Evolutionary conservation across 2,113 vertebrate species (phyloP), one percentile per base, ranked within the genome.

Genomic region (Lota lota): DNA sequence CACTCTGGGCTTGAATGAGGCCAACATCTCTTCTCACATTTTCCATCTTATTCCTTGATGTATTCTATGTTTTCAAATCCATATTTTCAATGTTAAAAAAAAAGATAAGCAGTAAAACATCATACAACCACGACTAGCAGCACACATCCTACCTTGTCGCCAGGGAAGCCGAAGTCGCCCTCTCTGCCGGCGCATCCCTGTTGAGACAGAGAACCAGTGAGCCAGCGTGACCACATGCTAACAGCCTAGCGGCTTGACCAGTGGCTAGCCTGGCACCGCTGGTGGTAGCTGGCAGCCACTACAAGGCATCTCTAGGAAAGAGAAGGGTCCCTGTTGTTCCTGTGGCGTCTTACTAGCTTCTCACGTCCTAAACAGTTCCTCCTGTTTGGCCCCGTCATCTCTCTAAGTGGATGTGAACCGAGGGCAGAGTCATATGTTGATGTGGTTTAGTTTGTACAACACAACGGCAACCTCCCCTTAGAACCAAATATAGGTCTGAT

Each of bases 111-210:
- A 36, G 4, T 18, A 18, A 64, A 16, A 58, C 14, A 59, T 40
- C 14, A 33, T 19, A 33, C 40, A 24, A 57, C 47, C 6, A 14
- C 18, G 15, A 68, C 12, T 15, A 8, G 17, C 15, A 8, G 17
- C 5, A 22, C 51, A 63, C 1, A 47, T 67, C 90, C 89, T 81
- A 94, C 94, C 88, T 93, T 93, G 68, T 94, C 90, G 65, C 94
- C 93, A 82, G 94, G 94, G 54, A 91, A 85, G 61, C 94, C 94
- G 74, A 77, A 19, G 65, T 81, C 83, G 1, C 94, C 94, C 21
- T 88, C 84, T 70, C 73, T 88, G 47, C 94, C 93, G 18, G 81
- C 85, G 79, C 93, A 93, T 12, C 93, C 94, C 94, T 94, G 74
- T 17, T 3, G 69, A 73, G 85, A 80, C 60, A 63, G 53, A 24